Conservation (phyloP, 1,140 invertebrate species). For the Drosophila sucinea region DNA sequence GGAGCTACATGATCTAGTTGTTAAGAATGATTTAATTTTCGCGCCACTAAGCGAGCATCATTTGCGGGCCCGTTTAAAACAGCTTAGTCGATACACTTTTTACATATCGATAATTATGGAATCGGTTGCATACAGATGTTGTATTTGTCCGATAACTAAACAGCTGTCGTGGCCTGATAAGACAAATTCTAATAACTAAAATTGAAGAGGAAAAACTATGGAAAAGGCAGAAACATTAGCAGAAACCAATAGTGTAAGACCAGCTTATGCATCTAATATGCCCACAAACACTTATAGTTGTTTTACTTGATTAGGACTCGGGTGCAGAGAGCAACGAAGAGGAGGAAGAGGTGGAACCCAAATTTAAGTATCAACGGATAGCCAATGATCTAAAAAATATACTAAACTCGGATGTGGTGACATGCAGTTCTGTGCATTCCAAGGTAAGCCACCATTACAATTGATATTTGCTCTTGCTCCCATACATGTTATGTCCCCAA, state of each 20-base stretch:
- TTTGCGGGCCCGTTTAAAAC: too few relatives aligned
- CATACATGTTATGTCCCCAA: constrained; percentile 56
- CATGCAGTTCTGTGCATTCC: constrained; percentile 94
- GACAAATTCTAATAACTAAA: background rate
- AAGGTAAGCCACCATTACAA: constrained; percentile 86
- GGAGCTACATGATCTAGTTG: too few relatives aligned
- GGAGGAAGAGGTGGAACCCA: constrained; percentile 90
- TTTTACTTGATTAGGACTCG: constrained; percentile 31
- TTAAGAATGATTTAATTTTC: too few relatives aligned
- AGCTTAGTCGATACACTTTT: too few relatives aligned
- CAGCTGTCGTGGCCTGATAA: constrained; percentile 12
- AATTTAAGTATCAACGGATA: constrained; percentile 95
- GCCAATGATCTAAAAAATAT: constrained; percentile 94
- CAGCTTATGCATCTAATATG: background rate
- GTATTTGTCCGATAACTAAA: background rate
- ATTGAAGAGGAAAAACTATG: constrained; percentile 23
- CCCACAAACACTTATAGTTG: background rate
- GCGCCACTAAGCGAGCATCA: too few relatives aligned
- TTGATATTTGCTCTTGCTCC: background rate
- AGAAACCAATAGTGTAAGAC: constrained; percentile 36
- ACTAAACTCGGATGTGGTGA: constrained; percentile 92
- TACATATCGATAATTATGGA: background rate
- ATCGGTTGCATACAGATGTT: background rate
- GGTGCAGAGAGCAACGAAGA: constrained; percentile 45
- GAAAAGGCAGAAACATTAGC: constrained; percentile 45